Evolutionary conservation across 2,888 invertebrate genomes (phyloP), one percentile per base, ranked within the genome.

Genomic region (Zygogramma bicolorata): DNA sequence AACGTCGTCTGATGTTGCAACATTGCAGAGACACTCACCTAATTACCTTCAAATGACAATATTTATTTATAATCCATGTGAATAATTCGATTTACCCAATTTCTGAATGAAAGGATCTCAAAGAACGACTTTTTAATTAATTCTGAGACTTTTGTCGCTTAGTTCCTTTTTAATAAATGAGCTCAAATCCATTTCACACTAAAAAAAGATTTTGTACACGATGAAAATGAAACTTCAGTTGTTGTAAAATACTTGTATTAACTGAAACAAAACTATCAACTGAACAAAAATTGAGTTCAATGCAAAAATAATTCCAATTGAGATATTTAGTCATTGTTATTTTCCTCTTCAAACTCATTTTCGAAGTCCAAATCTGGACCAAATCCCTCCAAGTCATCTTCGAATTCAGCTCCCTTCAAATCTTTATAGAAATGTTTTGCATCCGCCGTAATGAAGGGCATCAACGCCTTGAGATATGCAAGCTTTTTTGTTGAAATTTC

Each of bases 371-470:
- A 20, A 59, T 59, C 31, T 59, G 59, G 59, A 15, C 15, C 59
- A 59, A 59, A 59, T 59, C 59, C 29, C 31, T 59, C 59, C 31
- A 59, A 20, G 59, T 59, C 59, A 59, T 59, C 31, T 59, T 59
- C 59, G 29, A 59, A 59, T 29, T 27, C 58, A 27, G 58, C 58
- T 27, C 29, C 58, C 58, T 58, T 58, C 58, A 58, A 58, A 59
- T 29, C 31, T 59, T 59, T 29, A 59, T 29, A 29, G 20, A 59
- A 59, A 29, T 59, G 29, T 59, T 29, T 59, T 25, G 59, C 59
- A 59, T 59, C 31, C 29, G 59, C 29, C 59, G 31, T 29, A 29
- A 59, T 59, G n/a, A 31, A 40, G 15, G n/a, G 40, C 40, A 40
- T 40, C 40, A 15, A 40, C 40, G 15, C 4, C 40, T n/a, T 40